Conservation (phyloP, 1,140 invertebrate species). For the Drosophila quadrilineata region DNA sequence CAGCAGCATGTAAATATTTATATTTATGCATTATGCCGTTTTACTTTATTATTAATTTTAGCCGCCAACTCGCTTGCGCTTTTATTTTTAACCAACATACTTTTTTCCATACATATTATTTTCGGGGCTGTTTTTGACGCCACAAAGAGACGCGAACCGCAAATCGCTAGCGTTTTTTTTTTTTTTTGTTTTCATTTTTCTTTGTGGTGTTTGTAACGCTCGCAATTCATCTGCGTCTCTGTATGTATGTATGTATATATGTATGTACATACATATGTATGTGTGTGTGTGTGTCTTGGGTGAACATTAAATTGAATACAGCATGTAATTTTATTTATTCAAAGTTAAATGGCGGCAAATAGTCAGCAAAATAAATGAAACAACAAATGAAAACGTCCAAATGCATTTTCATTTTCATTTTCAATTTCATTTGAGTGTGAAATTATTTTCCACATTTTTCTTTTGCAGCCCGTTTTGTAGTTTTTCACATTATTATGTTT, state of each 20-base stretch:
- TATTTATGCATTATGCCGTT: slow-evolving; percentile 70
- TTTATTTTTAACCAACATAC: neutral
- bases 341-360: slow-evolving; percentile 69
- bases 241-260: slow-evolving; percentile 5
- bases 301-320: slow-evolving; percentile 62
- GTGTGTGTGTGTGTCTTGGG: slow-evolving; percentile 12
- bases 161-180: slow-evolving; percentile 32
- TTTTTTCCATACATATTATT: too few species aligned
- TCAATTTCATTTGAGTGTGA: slow-evolving; percentile 54
- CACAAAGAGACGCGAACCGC: slow-evolving; percentile 26
- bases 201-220: too few species aligned
- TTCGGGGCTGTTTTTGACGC: slow-evolving; percentile 3
- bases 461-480: too few species aligned
- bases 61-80: neutral
- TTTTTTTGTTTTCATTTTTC: too few species aligned
- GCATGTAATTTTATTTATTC: slow-evolving; percentile 71
- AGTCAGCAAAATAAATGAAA: too few species aligned
- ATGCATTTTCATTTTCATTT: slow-evolving; percentile 58
- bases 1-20: slow-evolving; percentile 70
- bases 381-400: slow-evolving; percentile 38
- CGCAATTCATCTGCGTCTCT: slow-evolving; percentile 7
- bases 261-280: too few species aligned
- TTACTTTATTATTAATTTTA: slow-evolving; percentile 26
- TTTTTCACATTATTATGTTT: too few species aligned
- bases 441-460: too few species aligned